phyloP scores from a whole-genome alignment of 2,113 vertebrate species.

The Delphinus delphis region DNA sequence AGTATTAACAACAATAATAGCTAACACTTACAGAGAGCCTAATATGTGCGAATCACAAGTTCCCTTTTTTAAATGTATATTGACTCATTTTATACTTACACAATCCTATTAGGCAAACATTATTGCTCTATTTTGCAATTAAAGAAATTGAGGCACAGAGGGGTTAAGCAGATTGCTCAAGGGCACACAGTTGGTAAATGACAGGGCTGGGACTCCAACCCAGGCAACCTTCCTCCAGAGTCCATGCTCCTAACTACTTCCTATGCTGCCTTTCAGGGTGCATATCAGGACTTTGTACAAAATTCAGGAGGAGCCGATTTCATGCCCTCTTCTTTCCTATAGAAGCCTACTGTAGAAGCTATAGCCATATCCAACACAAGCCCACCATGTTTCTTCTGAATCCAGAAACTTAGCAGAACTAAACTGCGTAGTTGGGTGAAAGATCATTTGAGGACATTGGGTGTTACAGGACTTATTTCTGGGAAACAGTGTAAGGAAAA shows the following conservation, averaged over 20 bases:
- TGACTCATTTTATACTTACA: conserved; percentile 1
- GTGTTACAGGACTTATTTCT: background rate
- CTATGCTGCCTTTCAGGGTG: background rate
- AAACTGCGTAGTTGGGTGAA: background rate
- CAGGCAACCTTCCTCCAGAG: background rate
- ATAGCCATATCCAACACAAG: background rate
- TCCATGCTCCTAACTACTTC: background rate
- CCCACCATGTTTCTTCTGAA: background rate
- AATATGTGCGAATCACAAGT: background rate
- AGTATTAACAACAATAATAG: background rate
- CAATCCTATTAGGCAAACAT: background rate
- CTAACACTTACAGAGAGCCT: background rate
- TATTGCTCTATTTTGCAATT: background rate
- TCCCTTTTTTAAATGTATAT: background rate
- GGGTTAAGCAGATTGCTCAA: background rate
- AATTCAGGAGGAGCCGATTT: background rate
- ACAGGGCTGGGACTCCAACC: background rate
- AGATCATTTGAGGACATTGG: background rate
- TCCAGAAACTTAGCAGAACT: background rate
- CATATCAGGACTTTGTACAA: background rate
- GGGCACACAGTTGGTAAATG: background rate
- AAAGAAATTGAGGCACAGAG: background rate
- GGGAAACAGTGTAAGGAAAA: background rate
- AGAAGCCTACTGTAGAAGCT: background rate
- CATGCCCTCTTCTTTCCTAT: background rate